These are phyloP conservation scores for Halocaridina rubra DNA, from an alignment of 2,888 invertebrate genomes.

Conservation along the genomic window DNA sequence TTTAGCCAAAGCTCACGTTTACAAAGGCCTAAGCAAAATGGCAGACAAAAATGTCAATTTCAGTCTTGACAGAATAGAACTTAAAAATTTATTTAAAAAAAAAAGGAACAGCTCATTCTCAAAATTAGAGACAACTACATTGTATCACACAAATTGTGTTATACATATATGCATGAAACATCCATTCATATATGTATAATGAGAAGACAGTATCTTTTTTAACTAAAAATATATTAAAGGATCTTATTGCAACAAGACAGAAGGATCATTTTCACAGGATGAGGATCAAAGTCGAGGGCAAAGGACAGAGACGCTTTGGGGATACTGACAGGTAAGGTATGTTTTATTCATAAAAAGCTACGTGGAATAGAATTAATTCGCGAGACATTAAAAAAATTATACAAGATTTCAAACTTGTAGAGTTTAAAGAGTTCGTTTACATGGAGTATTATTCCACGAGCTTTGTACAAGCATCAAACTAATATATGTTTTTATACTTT, in stretches of 20 bases:
- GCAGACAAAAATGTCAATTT: slow-evolving; percentile 27
- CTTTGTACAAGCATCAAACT: not conserved
- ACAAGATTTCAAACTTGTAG: too few relatives aligned
- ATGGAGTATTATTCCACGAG: slow-evolving; percentile 46
- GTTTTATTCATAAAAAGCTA: slow-evolving; percentile 14
- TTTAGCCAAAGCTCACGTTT: slow-evolving; percentile 41
- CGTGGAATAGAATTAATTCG: slow-evolving; percentile 38
- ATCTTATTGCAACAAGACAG: slow-evolving; percentile 31
- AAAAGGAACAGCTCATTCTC: slow-evolving; percentile 47
- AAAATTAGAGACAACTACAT: slow-evolving; percentile 43
- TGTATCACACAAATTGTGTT: slow-evolving; percentile 49
- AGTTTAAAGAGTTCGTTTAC: too few relatives aligned
- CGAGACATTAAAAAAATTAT: not conserved
- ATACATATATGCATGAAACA: slow-evolving; percentile 42
- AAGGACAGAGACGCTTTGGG: not conserved
- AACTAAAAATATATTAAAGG: slow-evolving; percentile 18
- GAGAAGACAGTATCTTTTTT: slow-evolving; percentile 17
- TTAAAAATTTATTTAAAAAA: not conserved
- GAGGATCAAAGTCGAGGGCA: not conserved
- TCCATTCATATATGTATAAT: slow-evolving; percentile 46
- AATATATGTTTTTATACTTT: not conserved
- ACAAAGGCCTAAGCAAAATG: slow-evolving; percentile 41
- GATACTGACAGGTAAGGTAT: not conserved
- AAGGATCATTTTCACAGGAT: slow-evolving; percentile 36
- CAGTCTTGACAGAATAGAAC: slow-evolving; percentile 18